Evolutionary conservation across 2,113 vertebrate genomes (phyloP).

Genomic region (Emydocephalus ijimae): DNA sequence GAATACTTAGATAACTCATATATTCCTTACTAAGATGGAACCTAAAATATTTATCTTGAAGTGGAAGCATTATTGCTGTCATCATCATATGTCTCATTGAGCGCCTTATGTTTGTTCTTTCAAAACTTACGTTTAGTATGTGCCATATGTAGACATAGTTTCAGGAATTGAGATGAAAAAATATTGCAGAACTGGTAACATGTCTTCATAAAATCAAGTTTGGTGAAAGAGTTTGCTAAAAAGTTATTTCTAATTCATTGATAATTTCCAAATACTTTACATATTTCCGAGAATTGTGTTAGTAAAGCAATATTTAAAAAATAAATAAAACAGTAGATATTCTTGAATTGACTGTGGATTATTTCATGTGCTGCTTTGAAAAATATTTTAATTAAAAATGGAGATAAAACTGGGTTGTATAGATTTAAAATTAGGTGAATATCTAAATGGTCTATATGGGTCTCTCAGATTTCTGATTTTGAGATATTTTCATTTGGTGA

Average conservation of each 20-base stretch:
- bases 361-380: background rate
- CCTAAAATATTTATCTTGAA: background rate
- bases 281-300: background rate
- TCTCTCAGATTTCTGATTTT: background rate
- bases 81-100: background rate
- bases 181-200: background rate
- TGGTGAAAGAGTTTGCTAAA: background rate
- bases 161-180: background rate
- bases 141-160: background rate
- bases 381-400: background rate
- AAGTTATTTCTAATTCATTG: background rate
- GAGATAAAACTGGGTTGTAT: background rate
- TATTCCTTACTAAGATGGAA: background rate
- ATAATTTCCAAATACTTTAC: background rate
- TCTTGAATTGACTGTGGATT: background rate
- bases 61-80: background rate
- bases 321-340: background rate
- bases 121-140: background rate
- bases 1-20: background rate
- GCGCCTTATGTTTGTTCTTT: background rate
- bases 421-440: background rate
- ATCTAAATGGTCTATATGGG: background rate
- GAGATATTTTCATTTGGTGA: background rate
- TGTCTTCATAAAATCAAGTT: background rate
- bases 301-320: background rate